Evolutionary conservation across 2,888 invertebrate genomes (phyloP), one percentile per base, ranked within the genome.

Genomic region (Eristalis intricaria): DNA sequence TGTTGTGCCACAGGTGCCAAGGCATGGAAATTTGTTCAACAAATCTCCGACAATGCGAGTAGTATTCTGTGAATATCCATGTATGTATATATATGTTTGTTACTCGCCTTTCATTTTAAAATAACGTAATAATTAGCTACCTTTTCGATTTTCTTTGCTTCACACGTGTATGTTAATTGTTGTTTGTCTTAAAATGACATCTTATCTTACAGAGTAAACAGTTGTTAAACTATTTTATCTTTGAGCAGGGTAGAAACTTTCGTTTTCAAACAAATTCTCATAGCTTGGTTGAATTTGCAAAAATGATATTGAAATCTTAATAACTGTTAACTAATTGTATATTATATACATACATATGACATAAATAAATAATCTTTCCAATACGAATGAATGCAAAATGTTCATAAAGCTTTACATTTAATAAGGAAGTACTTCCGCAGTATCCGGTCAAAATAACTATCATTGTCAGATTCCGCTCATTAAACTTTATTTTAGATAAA

Each of bases 391-490:
- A 32, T 32, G 7, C 5, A 32, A 32, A 4, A 32, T 1, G 5
- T 32, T 32, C 5, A 32, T 1, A 38, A 11, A 2, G 35, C 11
- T 11, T 38, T 13, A 11, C 38, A 13, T 11, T 38, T 13, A 13
- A 13, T 38, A 13, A 38, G 38, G 38, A 38, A 38, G 8, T 38
- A 38, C 13, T 13, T 11, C 11, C 11, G 13, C 38, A 38, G 13
- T 13, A 38, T 38, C 38, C 38, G 11, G 11, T 13, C 38, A 38
- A 13, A 38, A 13, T 32, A 32, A 32, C 32, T 32, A 32, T 58
- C 11, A 11, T 58, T 22, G 32, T n/a, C 29, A 73, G 43, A 65
- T 19, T 74, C 38, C 38, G n/a, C 13, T 65, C 65, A 65, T 64
- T 26, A 38, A 35, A 65, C 23, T 56, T 74, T 35, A 43, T 26